Conservation (phyloP, 1,140 invertebrate species). For the Rhopalosiphum padi region DNA sequence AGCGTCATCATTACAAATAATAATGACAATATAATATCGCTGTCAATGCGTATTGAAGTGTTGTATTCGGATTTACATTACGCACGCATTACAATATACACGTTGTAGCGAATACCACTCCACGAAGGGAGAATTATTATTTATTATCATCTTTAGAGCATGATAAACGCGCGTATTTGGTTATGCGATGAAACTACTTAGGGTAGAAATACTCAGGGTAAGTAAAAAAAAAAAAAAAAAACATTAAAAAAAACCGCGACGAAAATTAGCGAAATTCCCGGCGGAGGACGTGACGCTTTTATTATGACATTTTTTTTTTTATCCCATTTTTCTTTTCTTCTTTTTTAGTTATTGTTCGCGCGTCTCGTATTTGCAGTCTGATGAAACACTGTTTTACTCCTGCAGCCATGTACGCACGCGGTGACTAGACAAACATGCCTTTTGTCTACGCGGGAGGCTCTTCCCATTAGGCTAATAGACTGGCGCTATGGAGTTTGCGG, state of each 20-base stretch:
- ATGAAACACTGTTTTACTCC: neutral
- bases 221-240: neutral
- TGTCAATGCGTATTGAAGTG: neutral
- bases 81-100: neutral
- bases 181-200: neutral
- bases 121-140: neutral
- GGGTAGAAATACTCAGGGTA: neutral
- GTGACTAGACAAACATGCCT: slow-evolving; percentile 35
- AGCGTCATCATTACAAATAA: neutral
- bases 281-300: slow-evolving; percentile 3
- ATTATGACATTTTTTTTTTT: neutral
- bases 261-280: slow-evolving; percentile 53
- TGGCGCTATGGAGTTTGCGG: slow-evolving; percentile 18
- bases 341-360: neutral
- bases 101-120: neutral
- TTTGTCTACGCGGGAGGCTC: slow-evolving; percentile 2
- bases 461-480: slow-evolving; percentile 56
- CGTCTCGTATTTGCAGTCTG: neutral
- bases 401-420: neutral
- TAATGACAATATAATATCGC: neutral
- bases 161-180: neutral
- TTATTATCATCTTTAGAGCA: neutral
- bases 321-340: neutral
- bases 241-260: slow-evolving; percentile 36
- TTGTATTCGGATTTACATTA: slow-evolving; percentile 1